These are phyloP conservation scores for Notospermus geniculatus DNA, from an alignment of 1,140 invertebrate genomes.

Conservation along the genomic window DNA sequence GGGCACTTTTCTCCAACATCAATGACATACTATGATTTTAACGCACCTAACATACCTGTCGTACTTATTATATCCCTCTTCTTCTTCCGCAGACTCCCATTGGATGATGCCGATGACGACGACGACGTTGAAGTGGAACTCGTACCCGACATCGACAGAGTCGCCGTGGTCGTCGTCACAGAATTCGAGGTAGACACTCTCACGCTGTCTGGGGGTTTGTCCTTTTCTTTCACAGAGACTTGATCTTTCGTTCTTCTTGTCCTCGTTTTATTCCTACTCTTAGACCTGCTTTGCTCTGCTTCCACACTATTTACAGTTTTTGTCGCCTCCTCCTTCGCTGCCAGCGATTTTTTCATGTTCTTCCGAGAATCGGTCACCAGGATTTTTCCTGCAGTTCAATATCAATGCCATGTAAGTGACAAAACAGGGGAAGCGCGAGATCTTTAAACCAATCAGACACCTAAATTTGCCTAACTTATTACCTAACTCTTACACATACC, in stretches of 20 bases:
- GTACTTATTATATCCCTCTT: slow-evolving; percentile 64
- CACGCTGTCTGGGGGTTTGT: slow-evolving; percentile 26
- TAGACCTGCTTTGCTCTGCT: slow-evolving; percentile 31
- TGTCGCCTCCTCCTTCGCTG: slow-evolving; percentile 10
- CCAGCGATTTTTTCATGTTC: slow-evolving; percentile 15
- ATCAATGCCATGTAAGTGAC: background rate
- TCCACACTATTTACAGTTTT: slow-evolving; percentile 15
- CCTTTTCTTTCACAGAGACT: slow-evolving; percentile 19
- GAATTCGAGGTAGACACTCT: slow-evolving; percentile 12
- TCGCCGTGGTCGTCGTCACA: slow-evolving; percentile 74
- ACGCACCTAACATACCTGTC: slow-evolving; percentile 1
- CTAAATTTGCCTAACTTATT: too few relatives aligned
- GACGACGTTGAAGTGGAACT: slow-evolving; percentile 40
- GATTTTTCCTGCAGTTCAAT: slow-evolving; percentile 29
- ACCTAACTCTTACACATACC: too few relatives aligned
- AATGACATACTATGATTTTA: too few relatives aligned
- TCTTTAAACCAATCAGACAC: background rate
- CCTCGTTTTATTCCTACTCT: slow-evolving; percentile 20
- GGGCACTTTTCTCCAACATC: too few relatives aligned
- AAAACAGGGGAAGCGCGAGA: too few relatives aligned
- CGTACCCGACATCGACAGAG: slow-evolving; percentile 72
- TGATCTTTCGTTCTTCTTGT: too few relatives aligned
- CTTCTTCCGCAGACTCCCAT: slow-evolving; percentile 57
- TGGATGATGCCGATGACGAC: slow-evolving; percentile 69
- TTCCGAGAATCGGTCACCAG: slow-evolving; percentile 29